Percentiles rank a stretch among this genome's conserved stretches.
phyloP scores from a whole-genome alignment of 2,888 invertebrate genomes.

The Andrena haemorrhoa region DNA sequence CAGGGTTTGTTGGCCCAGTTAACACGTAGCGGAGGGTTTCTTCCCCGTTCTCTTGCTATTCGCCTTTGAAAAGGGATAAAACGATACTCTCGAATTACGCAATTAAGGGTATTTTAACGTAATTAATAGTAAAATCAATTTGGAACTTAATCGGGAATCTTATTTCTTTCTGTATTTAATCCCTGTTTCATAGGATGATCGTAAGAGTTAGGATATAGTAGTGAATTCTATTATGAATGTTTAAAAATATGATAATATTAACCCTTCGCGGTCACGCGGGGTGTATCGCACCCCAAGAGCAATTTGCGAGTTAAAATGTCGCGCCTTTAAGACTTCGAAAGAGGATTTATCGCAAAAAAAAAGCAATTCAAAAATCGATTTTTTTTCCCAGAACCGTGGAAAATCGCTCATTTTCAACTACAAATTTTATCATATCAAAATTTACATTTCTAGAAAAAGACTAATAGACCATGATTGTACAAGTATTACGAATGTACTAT shows the following conservation, averaged over 20 bases:
- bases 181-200: background rate
- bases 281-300: too few relatives aligned
- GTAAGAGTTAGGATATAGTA: background rate
- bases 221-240: background rate
- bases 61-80: conserved; percentile 28
- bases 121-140: conserved; percentile 24
- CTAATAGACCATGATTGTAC: too few relatives aligned
- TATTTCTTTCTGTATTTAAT: background rate
- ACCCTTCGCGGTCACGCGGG: too few relatives aligned
- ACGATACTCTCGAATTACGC: conserved; percentile 32
- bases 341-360: too few relatives aligned
- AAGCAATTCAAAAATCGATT: too few relatives aligned
- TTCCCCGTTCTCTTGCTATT: conserved; percentile 52
- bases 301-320: too few relatives aligned
- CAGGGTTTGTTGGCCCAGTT: conserved; percentile 78
- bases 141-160: background rate
- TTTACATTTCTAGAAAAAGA: too few relatives aligned
- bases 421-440: too few relatives aligned
- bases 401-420: too few relatives aligned
- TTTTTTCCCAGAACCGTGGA: too few relatives aligned
- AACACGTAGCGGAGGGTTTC: conserved; percentile 77
- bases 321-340: too few relatives aligned
- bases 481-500: too few relatives aligned
- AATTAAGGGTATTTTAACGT: conserved; percentile 20
- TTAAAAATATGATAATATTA: background rate